Percentiles rank a stretch among this genome's conserved stretches.
Conservation (phyloP, 2,888 invertebrate genomes). For the Choreutis nemorana region DNA sequence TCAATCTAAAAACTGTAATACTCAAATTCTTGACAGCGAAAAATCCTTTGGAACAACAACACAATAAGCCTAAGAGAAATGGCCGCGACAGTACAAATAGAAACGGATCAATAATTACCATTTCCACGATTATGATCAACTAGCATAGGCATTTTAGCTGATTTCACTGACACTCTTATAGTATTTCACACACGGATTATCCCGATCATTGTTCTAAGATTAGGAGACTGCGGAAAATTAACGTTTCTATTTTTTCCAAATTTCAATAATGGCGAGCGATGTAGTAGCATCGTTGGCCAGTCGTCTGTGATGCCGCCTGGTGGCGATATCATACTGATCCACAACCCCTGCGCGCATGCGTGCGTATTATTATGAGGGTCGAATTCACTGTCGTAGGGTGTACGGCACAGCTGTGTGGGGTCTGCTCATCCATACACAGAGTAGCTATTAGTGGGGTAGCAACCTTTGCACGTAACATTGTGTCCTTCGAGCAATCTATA, state of each 20-base stretch:
- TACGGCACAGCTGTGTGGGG: constrained; percentile 48
- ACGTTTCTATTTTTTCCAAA: constrained; percentile 16
- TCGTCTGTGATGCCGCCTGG: constrained; percentile 27
- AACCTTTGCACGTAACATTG: too few relatives aligned
- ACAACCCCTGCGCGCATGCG: constrained; percentile 55
- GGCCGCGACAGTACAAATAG: too few relatives aligned
- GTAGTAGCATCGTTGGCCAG: constrained; percentile 38
- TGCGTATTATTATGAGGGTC: constrained; percentile 48
- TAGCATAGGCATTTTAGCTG: constrained; percentile 44
- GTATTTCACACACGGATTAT: constrained; percentile 37
- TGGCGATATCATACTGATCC: constrained; percentile 30
- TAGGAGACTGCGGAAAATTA: constrained; percentile 14
- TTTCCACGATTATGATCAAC: constrained; percentile 40
- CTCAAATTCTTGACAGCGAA: too few relatives aligned
- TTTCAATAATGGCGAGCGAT: constrained; percentile 27
- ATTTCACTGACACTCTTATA: constrained; percentile 17
- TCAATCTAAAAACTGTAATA: too few relatives aligned
- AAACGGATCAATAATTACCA: constrained; percentile 58
- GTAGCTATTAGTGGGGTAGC: constrained; percentile 7
- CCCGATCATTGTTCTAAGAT: constrained; percentile 32
- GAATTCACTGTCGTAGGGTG: constrained; percentile 43
- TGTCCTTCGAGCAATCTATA: constrained; percentile 14
- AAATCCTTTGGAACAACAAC: too few relatives aligned
- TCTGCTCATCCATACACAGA: constrained; percentile 3
- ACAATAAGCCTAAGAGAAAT: constrained; percentile 24